Evolutionary conservation across 2,888 invertebrate species (phyloP).

Genomic region (Nephrotoma flavescens): DNA sequence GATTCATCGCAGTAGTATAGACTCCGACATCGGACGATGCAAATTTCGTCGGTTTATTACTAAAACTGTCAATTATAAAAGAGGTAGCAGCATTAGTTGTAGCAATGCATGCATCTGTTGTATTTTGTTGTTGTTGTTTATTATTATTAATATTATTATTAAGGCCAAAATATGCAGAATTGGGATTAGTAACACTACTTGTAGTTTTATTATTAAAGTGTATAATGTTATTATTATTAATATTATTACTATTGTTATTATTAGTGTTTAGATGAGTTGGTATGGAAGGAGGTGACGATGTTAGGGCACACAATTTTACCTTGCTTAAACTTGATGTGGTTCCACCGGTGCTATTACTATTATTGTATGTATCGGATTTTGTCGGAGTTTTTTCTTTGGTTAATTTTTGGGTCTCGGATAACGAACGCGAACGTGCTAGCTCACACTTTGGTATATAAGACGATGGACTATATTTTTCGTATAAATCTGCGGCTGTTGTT

Average conservation of each 20-base stretch:
- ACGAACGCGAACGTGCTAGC: constrained; percentile 34
- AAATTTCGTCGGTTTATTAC: not conserved
- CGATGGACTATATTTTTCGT: constrained; percentile 60
- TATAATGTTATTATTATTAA: constrained; percentile 1
- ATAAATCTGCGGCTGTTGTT: constrained; percentile 50
- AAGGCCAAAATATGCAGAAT: constrained; percentile 1
- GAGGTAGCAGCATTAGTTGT: constrained; percentile 1
- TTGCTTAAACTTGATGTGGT: constrained; percentile 12
- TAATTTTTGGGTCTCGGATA: constrained; percentile 20
- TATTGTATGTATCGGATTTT: not conserved
- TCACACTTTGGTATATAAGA: constrained; percentile 50
- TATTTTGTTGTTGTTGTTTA: not conserved
- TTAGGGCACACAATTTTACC: constrained; percentile 13
- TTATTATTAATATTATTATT: not conserved
- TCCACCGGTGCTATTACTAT: constrained; percentile 8
- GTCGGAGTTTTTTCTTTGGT: constrained; percentile 7
- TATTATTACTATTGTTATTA: constrained; percentile 4
- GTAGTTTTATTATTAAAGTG: constrained; percentile 2
- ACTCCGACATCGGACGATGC: not conserved
- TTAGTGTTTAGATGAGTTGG: constrained; percentile 4
- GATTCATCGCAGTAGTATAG: not conserved
- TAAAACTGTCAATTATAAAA: constrained; percentile 2
- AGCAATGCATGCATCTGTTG: not conserved
- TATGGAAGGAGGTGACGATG: constrained; percentile 5
- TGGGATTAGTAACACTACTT: constrained; percentile 3